Base-by-base conservation (phyloP, 1,140 invertebrate species). In the Metaphire vulgaris region DNA sequence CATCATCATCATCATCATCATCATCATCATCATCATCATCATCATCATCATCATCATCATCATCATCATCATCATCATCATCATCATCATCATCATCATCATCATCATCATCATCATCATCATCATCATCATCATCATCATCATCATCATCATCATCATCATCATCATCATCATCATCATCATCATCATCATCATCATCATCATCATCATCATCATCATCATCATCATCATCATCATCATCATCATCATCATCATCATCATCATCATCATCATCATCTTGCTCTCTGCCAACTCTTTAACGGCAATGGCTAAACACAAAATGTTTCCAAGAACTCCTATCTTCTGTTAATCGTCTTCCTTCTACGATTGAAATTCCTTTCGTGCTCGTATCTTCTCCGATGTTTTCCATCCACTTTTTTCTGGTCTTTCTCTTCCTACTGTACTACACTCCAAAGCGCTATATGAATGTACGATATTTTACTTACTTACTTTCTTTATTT, bases 41-140 rank as follows among this genome's bases (percentile, higher is more conserved):
- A 56, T 56, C 41, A 56, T 56, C 41, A 56, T 56, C 41, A 56
- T 56, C 6, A 21, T 56, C 41, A 56, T 56, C 41, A 56, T 56
- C 41, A 56, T 56, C 41, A 56, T 56, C 41, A 56, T 56, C 90
- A 67, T 56, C 41, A 56, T 56, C 41, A 56, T 56, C 41, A 56
- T 56, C 41, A 56, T 56, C 41, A 56, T 56, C 41, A 56, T 56
- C 41, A 56, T 56, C 41, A 56, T 56, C 41, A 56, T 56, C 41
- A 56, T 56, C 41, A 56, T 56, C 41, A 56, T 56, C 41, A 56
- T 56, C 41, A 56, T 56, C 41, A 56, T 56, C 41, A 56, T 56
- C 41, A 56, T 56, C 41, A 56, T 56, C 41, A 56, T 56, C 41
- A 56, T 56, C 41, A 56, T 56, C 41, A 56, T 56, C 41, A 56